Base-by-base conservation (phyloP, 2,888 invertebrate species). In the Spodoptera littoralis region DNA sequence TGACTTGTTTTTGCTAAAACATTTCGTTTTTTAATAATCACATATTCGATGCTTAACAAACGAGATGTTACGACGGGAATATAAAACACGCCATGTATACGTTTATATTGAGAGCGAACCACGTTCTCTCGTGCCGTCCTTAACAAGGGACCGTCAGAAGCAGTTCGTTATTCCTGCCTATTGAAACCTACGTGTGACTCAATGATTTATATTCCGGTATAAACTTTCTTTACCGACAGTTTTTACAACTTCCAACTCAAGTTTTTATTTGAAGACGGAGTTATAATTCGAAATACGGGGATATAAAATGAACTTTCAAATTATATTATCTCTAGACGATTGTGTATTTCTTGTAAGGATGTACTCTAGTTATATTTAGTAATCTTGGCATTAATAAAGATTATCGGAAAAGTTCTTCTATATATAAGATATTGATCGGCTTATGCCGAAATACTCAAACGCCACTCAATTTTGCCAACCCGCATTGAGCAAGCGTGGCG, bases 101-200 rank as follows among this genome's bases (percentile, higher is more conserved):
- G 1, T 12, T 0, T n/a, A 43, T 11, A 45, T 18, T 24, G 3
- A 22, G 13, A 24, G 44, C 12, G 55, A 49, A 48, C 3, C n/a
- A 11, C 18, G 6, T 48, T n/a, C 4, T 30, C 24, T 3, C 24
- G 6, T 11, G 8, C 30, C 9, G 6, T 76, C 63, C 55, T 54
- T 50, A 72, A 73, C 68, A 79, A 61, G 65, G 41, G 46, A 56
- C 50, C 70, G 80, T 78, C 76, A 68, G 53, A 57, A 56, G 13
- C 81, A 79, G 68, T 36, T 66, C 65, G 65, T 67, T 70, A 65
- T 65, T 45, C 41, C 41, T 42, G 45, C 30, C 56, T 53, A 69
- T 65, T 69, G 66, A 69, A 69, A 57, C 47, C 53, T 61, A 61
- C 60, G 65, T 59, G 53, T 65, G 65, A 58, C 54, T 2, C 67